phyloP scores from a whole-genome alignment of 2,797 vertebrate genomes.

The Pantherophis alleghaniensis region DNA sequence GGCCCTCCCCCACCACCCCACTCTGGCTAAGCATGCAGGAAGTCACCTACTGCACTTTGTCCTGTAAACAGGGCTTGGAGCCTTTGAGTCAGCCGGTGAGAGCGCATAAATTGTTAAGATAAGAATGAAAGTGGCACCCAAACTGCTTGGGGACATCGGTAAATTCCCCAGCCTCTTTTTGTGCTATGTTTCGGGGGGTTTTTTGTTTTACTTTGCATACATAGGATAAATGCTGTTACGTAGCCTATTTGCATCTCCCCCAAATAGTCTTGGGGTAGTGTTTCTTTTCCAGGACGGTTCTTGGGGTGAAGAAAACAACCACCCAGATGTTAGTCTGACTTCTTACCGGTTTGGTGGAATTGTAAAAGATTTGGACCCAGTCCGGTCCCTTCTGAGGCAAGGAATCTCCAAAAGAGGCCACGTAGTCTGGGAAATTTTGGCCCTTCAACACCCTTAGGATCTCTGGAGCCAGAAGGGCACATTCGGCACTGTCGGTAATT shows the following conservation, averaged over 20 bases:
- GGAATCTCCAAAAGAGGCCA: constrained; percentile 90
- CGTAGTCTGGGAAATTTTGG: constrained; percentile 76
- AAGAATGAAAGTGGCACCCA: not conserved
- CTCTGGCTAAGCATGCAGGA: not conserved
- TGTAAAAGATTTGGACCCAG: constrained; percentile 82
- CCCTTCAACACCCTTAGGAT: constrained; percentile 81
- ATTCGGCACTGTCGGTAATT: constrained; percentile 73
- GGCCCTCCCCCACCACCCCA: accelerated
- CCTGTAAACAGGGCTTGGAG: not conserved
- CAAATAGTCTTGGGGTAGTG: not conserved
- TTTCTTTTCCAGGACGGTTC: not conserved
- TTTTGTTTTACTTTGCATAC: not conserved
- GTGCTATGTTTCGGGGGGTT: not conserved
- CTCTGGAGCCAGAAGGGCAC: constrained; percentile 72
- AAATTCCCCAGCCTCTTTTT: not conserved
- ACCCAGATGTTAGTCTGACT: accelerated
- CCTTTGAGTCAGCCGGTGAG: not conserved
- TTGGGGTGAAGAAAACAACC: not conserved
- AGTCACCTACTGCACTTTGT: not conserved
- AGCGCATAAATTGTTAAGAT: not conserved
- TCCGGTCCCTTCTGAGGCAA: constrained; percentile 75
- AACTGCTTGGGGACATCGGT: not conserved
- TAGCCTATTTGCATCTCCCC: not conserved
- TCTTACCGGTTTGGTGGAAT: constrained; percentile 12
- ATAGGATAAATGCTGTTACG: not conserved